Conservation (phyloP, 2,888 invertebrate species). For the Drosophila histrio region DNA sequence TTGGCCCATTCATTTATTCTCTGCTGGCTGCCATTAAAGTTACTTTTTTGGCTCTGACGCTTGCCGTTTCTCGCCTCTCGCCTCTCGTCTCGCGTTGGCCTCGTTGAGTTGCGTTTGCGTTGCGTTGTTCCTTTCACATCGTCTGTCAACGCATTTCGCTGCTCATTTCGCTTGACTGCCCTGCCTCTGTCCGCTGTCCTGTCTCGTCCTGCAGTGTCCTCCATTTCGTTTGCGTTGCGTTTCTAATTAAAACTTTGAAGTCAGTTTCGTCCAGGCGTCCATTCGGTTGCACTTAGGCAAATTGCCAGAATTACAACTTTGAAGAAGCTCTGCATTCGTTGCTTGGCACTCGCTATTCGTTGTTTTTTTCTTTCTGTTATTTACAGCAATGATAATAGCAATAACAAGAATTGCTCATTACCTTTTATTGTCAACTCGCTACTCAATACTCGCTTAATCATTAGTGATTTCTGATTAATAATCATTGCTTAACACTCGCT, state of each 20-base stretch:
- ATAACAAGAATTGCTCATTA: not conserved
- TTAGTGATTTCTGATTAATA: not conserved
- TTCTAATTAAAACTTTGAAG: constrained; percentile 75
- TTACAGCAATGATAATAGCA: not conserved
- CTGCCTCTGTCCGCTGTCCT: constrained; percentile 6
- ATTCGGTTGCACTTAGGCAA: constrained; percentile 71
- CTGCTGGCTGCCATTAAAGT: constrained; percentile 52
- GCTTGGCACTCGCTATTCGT: not conserved
- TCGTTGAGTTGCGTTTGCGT: constrained; percentile 28
- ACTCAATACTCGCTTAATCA: not conserved
- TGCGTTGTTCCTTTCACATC: constrained; percentile 42
- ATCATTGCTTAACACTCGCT: not conserved
- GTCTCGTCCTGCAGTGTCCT: not conserved
- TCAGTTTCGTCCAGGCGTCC: constrained; percentile 41
- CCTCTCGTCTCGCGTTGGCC: constrained; percentile 13
- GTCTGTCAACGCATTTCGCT: constrained; percentile 75
- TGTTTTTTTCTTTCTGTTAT: not conserved
- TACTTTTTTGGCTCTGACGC: constrained; percentile 50
- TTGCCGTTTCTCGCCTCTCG: too few species aligned
- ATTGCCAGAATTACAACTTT: constrained; percentile 62
- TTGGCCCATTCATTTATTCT: constrained; percentile 28
- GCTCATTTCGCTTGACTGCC: constrained; percentile 75
- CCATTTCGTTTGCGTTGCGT: constrained; percentile 69
- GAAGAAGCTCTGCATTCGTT: constrained; percentile 5
- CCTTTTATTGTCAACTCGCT: not conserved